Conservation (phyloP, 2,888 invertebrate genomes). For the Scaptomyza cyrtandrae region DNA sequence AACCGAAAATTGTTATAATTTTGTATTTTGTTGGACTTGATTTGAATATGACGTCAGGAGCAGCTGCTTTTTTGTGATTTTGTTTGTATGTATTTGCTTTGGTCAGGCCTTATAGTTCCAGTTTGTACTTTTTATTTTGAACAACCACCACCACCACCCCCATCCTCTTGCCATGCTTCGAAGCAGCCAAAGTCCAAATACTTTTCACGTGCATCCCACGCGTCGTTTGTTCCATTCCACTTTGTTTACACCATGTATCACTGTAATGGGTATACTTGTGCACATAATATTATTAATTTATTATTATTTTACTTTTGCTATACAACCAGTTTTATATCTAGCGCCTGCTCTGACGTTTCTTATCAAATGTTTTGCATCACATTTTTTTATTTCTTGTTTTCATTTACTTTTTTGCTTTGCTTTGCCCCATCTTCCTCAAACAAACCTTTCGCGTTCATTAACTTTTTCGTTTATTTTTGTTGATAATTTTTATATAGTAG, state of each 20-base stretch:
- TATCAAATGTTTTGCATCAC: slow-evolving; percentile 68
- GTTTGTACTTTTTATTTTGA: slow-evolving; percentile 58
- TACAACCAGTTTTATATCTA: slow-evolving; percentile 13
- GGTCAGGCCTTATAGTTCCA: slow-evolving; percentile 47
- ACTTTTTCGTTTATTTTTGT: slow-evolving; percentile 28
- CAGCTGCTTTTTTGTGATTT: slow-evolving; percentile 21
- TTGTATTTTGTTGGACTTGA: slow-evolving; percentile 10
- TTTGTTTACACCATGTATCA: slow-evolving; percentile 34
- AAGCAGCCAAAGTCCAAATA: slow-evolving; percentile 19
- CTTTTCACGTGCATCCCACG: slow-evolving; percentile 58
- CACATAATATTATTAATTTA: slow-evolving; percentile 7
- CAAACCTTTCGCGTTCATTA: slow-evolving; percentile 67
- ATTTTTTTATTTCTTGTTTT: slow-evolving; percentile 53
- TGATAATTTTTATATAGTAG: slow-evolving; percentile 62
- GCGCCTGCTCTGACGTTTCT: slow-evolving; percentile 17
- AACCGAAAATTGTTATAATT: slow-evolving; percentile 2
- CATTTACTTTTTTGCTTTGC: slow-evolving; percentile 9
- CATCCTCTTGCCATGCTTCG: background rate
- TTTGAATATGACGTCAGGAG: slow-evolving; percentile 42
- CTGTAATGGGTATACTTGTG: slow-evolving; percentile 18
- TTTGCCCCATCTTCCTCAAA: slow-evolving; percentile 10
- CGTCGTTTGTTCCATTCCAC: slow-evolving; percentile 27
- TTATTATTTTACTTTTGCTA: slow-evolving; percentile 2
- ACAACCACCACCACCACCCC: background rate
- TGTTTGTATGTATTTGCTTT: slow-evolving; percentile 17